Conservation (phyloP, 2,113 vertebrate species). For the Peromyscus polionotus region DNA sequence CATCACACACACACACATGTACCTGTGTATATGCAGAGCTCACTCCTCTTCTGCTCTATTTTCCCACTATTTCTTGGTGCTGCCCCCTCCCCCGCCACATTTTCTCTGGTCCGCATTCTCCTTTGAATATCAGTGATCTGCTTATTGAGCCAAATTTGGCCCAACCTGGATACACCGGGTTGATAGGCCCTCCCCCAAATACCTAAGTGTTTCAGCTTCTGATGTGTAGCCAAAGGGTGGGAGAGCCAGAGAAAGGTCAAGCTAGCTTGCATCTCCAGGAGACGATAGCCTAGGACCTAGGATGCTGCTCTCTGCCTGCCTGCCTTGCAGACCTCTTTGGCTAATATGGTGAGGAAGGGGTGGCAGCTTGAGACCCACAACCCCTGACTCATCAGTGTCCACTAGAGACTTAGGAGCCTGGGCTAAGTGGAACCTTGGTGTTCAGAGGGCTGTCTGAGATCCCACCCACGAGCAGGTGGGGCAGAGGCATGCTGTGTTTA, state of each 20-base stretch:
- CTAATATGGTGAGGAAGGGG: neutral
- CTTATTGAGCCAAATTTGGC: neutral
- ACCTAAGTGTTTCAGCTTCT: rapidly evolving
- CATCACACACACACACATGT: neutral
- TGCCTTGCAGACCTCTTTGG: neutral
- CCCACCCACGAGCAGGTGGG: neutral
- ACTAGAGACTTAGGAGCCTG: neutral
- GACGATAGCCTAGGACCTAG: neutral
- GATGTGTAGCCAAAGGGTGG: rapidly evolving
- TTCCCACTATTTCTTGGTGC: no score
- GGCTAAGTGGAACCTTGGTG: neutral
- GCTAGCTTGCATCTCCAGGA: neutral
- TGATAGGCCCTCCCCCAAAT: rapidly evolving
- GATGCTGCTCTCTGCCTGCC: neutral
- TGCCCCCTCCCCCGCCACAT: neutral
- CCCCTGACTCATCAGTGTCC: neutral
- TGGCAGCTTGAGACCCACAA: neutral
- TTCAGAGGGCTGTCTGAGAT: neutral
- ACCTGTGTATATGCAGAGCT: no score
- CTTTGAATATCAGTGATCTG: neutral
- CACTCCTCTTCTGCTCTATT: no score
- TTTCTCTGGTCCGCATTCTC: neutral
- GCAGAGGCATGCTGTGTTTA: no score
- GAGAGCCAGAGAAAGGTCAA: neutral
- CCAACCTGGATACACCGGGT: constrained; percentile 24